Percentiles rank a stretch among this genome's conserved stretches.
Evolutionary conservation across 2,797 vertebrate genomes (phyloP).

Genomic region (Dendrocincla tyrannina): DNA sequence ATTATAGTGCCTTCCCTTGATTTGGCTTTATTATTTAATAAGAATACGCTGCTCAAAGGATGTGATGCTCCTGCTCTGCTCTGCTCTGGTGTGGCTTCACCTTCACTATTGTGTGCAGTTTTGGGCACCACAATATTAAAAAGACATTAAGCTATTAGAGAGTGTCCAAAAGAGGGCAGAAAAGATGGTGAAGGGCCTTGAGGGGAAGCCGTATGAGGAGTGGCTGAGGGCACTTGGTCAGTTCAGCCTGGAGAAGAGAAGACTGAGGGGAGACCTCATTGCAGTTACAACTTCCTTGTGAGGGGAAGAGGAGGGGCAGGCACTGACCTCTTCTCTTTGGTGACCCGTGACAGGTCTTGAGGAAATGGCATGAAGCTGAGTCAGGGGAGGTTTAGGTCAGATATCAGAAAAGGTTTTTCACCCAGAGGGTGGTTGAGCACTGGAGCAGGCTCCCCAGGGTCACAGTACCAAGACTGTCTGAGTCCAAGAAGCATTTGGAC

Average conservation of each 20-base stretch:
- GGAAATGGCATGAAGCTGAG: neutral
- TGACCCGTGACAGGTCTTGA: neutral
- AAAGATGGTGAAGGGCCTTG: neutral
- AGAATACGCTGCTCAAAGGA: neutral
- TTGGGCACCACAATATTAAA: neutral
- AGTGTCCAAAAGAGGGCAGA: neutral
- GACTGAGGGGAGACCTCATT: neutral
- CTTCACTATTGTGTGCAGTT: neutral
- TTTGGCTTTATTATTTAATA: neutral
- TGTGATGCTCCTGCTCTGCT: neutral
- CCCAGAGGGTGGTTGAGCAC: neutral
- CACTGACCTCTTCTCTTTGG: neutral
- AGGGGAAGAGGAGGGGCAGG: neutral
- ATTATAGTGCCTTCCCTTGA: neutral
- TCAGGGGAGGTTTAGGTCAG: neutral
- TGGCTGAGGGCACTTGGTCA: neutral
- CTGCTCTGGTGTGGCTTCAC: neutral
- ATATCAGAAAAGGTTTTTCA: neutral
- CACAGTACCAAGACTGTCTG: neutral
- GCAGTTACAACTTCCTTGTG: accelerated
- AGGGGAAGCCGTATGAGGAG: accelerated
- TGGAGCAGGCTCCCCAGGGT: neutral
- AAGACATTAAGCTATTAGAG: neutral
- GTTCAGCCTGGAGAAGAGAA: neutral
- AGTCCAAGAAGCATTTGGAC: neutral